These are phyloP conservation scores for Muntiacus reevesi DNA, from an alignment of 2,113 vertebrate genomes.

Conservation along the genomic window DNA sequence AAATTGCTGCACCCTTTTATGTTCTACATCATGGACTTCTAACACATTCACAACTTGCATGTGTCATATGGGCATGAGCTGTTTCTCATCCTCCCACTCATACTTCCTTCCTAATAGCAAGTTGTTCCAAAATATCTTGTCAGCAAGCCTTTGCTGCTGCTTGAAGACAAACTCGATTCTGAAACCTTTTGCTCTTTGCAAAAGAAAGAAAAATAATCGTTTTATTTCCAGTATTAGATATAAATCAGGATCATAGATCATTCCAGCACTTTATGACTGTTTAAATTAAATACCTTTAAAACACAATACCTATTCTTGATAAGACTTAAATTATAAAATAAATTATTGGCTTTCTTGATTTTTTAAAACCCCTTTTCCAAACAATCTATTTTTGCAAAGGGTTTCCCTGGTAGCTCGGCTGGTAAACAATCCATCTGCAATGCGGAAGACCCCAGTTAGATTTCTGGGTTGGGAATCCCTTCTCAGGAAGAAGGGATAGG, in stretches of 20 bases:
- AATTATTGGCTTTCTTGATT: neutral
- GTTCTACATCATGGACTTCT: conserved; percentile 71
- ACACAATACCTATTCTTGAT: neutral
- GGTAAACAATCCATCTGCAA: neutral
- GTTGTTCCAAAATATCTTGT: conserved; percentile 82
- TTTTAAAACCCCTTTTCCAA: neutral
- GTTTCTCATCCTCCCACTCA: conserved; percentile 81
- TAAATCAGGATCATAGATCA: conserved; percentile 20
- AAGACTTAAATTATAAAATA: conserved; percentile 1
- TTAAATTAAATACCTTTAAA: conserved; percentile 37
- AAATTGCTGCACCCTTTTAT: conserved; percentile 68
- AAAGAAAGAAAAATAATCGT: conserved; percentile 42
- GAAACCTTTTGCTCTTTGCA: conserved; percentile 67
- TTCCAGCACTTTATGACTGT: neutral
- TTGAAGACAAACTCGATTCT: conserved; percentile 61
- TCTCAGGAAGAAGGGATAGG: neutral
- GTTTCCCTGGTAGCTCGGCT: neutral
- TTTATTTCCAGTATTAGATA: conserved; percentile 13
- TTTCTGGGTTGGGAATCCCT: neutral
- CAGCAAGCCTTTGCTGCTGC: conserved; percentile 75
- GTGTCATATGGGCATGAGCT: conserved; percentile 79
- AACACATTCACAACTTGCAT: conserved; percentile 48
- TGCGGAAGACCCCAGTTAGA: neutral
- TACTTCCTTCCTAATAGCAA: conserved; percentile 83
- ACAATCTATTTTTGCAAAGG: neutral